These are phyloP conservation scores for Plagodis dolabraria DNA, from an alignment of 2,888 invertebrate genomes.

Conservation along the genomic window DNA sequence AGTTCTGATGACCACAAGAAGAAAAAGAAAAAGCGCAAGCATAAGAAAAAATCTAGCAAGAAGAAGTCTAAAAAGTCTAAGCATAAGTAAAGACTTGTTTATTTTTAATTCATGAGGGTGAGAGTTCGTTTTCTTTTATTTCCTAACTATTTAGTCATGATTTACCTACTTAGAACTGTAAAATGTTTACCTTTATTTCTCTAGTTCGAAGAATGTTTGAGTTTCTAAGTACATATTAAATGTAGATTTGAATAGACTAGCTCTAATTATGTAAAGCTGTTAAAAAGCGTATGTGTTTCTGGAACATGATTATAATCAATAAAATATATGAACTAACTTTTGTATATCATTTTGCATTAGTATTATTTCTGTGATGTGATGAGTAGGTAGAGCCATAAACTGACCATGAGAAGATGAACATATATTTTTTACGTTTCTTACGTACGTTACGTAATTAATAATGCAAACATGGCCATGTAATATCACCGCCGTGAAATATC, in stretches of 20 bases:
- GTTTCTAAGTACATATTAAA: conserved; percentile 29
- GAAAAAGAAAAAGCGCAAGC: conserved; percentile 88
- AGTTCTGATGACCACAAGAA: conserved; percentile 88
- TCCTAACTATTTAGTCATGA: conserved; percentile 26
- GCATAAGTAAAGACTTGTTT: conserved; percentile 63
- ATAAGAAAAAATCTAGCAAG: conserved; percentile 88
- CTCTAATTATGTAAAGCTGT: conserved; percentile 18
- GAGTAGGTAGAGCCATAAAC: no score
- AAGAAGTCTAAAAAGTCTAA: conserved; percentile 88
- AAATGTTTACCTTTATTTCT: conserved; percentile 38
- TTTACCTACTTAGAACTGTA: conserved; percentile 32
- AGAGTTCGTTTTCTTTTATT: conserved; percentile 11
- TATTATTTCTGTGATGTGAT: no score
- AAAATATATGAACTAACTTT: conserved; percentile 24
- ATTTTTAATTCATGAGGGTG: conserved; percentile 11
- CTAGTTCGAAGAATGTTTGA: conserved; percentile 25
- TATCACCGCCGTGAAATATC: no score
- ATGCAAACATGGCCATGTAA: no score
- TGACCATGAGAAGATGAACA: no score
- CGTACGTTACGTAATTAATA: no score
- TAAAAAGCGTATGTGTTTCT: conserved; percentile 29
- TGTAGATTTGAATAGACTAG: conserved; percentile 35
- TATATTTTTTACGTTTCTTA: no score
- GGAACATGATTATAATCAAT: conserved; percentile 33
- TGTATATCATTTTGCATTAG: no score